Evolutionary conservation across 2,797 vertebrate species (phyloP).

Genomic region (Macropodus opercularis): DNA sequence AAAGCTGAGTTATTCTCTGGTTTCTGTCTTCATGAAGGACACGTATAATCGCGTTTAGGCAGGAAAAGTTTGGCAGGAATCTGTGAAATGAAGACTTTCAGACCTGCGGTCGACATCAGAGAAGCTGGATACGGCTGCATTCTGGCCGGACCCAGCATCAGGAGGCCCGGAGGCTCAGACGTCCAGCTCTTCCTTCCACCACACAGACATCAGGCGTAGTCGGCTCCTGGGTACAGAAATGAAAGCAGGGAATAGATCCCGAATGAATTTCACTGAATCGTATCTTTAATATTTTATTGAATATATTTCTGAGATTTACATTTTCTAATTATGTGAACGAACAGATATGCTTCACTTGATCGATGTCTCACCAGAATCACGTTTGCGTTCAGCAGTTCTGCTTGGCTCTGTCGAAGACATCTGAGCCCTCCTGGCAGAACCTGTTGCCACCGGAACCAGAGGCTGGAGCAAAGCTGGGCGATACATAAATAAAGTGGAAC

Average conservation of each 20-base stretch:
- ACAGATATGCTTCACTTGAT: background rate
- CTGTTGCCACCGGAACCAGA: too few species aligned
- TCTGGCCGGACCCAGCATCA: too few species aligned
- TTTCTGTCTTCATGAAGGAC: constrained; percentile 15
- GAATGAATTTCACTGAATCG: background rate
- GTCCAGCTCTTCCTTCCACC: too few species aligned
- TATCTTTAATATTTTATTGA: constrained; percentile 2
- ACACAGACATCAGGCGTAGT: too few species aligned
- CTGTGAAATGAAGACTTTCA: background rate
- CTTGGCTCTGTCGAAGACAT: too few species aligned
- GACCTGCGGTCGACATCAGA: background rate
- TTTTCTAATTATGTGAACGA: constrained; percentile 5
- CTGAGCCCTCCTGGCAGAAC: too few species aligned
- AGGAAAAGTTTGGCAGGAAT: background rate
- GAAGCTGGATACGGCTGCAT: too few species aligned
- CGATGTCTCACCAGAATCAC: background rate
- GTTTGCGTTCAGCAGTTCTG: too few species aligned
- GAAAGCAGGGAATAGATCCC: background rate
- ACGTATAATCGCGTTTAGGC: background rate
- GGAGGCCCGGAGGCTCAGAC: too few species aligned
- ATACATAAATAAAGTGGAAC: background rate
- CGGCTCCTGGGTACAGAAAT: background rate
- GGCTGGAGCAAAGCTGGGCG: too few species aligned
- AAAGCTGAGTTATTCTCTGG: background rate
- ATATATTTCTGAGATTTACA: constrained; percentile 14